Evolutionary conservation across 2,113 vertebrate species (phyloP).

Genomic region (Sprattus sprattus): DNA sequence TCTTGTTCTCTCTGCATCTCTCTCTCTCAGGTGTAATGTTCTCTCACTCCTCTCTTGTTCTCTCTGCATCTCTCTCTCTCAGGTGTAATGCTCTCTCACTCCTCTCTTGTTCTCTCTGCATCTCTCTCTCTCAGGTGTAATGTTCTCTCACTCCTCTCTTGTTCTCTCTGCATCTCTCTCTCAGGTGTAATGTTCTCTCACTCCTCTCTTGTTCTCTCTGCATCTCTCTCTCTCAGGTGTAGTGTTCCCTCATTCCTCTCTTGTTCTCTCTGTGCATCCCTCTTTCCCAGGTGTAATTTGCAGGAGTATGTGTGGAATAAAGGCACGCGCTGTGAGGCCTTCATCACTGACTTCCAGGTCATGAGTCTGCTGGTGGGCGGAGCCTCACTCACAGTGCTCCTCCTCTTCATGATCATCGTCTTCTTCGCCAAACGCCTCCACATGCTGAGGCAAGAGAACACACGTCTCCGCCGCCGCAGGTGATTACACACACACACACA

Average conservation of each 20-base stretch:
- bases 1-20: not conserved
- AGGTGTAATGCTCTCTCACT: not conserved
- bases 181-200: not conserved
- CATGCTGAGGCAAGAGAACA: conserved; percentile 92
- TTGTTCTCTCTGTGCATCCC: not conserved
- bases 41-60: not conserved
- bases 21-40: conserved; percentile 8
- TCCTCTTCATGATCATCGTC: conserved; percentile 96
- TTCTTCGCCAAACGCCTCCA: conserved; percentile 97
- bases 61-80: not conserved
- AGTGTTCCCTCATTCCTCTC: not conserved
- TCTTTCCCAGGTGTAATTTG: conserved; percentile 84
- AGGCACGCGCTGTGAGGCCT: conserved; percentile 88
- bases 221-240: too few relatives aligned
- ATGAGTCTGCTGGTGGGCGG: conserved; percentile 89
- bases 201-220: not conserved
- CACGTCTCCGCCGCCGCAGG: conserved; percentile 89
- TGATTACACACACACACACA: conserved; percentile 59
- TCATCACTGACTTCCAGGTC: conserved; percentile 96
- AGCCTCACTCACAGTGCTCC: conserved; percentile 79
- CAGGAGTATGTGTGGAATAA: conserved; percentile 99
- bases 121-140: not conserved
- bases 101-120: too few relatives aligned
- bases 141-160: not conserved
- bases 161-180: not conserved